These are phyloP conservation scores for Tokudaia muenninki DNA, from an alignment of 2,797 vertebrate species.

Conservation along the genomic window DNA sequence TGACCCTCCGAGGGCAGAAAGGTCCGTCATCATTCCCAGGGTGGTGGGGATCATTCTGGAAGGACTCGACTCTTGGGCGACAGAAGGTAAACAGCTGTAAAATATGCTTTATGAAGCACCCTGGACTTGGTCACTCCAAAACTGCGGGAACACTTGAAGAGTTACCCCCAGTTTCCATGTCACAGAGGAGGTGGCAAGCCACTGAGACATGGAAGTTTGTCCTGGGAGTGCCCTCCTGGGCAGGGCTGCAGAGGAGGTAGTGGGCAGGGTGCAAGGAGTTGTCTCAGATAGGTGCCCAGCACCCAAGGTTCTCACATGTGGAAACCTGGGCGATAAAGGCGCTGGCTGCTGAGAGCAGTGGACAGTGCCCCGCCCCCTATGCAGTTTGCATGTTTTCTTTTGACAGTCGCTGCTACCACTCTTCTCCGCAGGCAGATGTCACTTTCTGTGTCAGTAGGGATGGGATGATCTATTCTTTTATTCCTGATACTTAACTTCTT, in stretches of 20 bases:
- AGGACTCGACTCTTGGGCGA: accelerated
- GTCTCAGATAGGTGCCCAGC: background rate
- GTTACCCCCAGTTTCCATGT: too few relatives aligned
- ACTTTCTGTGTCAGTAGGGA: background rate
- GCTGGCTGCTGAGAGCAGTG: accelerated
- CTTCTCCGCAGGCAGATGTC: background rate
- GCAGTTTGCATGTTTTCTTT: background rate
- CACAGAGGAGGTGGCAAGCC: background rate
- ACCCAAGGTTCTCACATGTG: too few relatives aligned
- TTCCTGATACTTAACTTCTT: background rate
- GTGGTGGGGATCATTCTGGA: accelerated
- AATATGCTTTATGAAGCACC: background rate
- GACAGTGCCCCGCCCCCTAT: background rate
- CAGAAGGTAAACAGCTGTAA: accelerated
- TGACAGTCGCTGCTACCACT: background rate
- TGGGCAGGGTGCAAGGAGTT: background rate
- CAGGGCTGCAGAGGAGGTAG: background rate
- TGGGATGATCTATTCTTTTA: background rate
- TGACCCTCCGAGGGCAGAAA: background rate
- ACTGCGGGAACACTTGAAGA: too few relatives aligned
- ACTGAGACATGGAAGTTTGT: background rate
- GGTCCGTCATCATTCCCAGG: accelerated
- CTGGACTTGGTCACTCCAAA: background rate
- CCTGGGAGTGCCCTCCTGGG: background rate
- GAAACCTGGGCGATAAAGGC: accelerated